A percentile compares a stretch with the other conserved stretches of the same genome.
These are phyloP conservation scores for Cepaea nemoralis DNA, from an alignment of 1,140 invertebrate genomes.

Conservation along the genomic window DNA sequence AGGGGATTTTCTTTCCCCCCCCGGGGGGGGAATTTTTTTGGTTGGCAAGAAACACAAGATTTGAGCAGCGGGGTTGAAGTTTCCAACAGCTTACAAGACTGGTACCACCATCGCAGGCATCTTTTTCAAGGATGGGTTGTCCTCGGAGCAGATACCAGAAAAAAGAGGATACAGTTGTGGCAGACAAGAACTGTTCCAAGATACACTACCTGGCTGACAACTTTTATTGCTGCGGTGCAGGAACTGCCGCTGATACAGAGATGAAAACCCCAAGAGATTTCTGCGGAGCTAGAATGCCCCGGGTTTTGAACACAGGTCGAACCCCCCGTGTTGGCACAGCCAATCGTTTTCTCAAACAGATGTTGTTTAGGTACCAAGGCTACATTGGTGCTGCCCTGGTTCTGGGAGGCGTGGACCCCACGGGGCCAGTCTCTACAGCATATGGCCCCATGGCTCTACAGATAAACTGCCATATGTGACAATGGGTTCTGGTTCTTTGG, in stretches of 20 bases:
- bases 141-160: slow-evolving; percentile 96
- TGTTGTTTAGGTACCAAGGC: slow-evolving; percentile 90
- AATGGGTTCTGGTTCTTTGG: slow-evolving; percentile 91
- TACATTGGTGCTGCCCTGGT: slow-evolving; percentile 94
- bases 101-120: slow-evolving; percentile 97
- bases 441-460: slow-evolving; percentile 95
- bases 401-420: slow-evolving; percentile 92
- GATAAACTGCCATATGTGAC: slow-evolving; percentile 91
- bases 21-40: no score
- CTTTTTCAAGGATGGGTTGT: slow-evolving; percentile 96
- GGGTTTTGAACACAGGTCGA: slow-evolving; percentile 88
- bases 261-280: slow-evolving; percentile 87
- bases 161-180: slow-evolving; percentile 96
- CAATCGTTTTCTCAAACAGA: slow-evolving; percentile 90
- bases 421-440: slow-evolving; percentile 88
- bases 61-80: slow-evolving; percentile 83
- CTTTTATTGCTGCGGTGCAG: slow-evolving; percentile 94
- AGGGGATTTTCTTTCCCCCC: no score
- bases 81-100: slow-evolving; percentile 91
- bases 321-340: slow-evolving; percentile 89
- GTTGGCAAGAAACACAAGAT: slow-evolving; percentile 89
- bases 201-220: slow-evolving; percentile 95
- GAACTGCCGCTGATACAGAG: slow-evolving; percentile 98
- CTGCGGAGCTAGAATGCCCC: slow-evolving; percentile 91
- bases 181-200: slow-evolving; percentile 96